Base-by-base conservation (phyloP, 2,797 vertebrate species). In the Paguma larvata region DNA sequence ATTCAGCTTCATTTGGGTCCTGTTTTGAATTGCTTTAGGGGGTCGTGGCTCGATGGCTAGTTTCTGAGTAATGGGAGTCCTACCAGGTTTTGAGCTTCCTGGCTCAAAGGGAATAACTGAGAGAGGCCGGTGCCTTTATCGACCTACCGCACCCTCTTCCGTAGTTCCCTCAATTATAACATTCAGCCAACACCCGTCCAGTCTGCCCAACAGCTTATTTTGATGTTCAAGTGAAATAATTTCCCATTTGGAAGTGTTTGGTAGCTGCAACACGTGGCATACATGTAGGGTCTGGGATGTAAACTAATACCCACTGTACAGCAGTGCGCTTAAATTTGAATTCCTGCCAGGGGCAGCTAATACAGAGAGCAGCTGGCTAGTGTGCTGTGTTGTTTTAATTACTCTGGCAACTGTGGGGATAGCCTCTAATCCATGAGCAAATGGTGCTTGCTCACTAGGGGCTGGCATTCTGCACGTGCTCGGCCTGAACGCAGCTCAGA, bases 311-410 rank as follows among this genome's bases (percentile, higher is more conserved):
- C 87, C 41, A 75, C 38, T 70, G 89, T 32, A 65, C 3, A 4
- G n/a, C 68, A 67, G 83, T 68, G n/a, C 18, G 44, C 78, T 97
- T 91, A 88, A 85, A 84, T 86, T 78, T 80, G 53, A 62, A 88
- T 85, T 94, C 51, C 78, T 91, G 25, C 92, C 84, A 93, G 79
- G 77, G 73, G 85, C 15, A 94, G 75, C 83, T 68, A 97, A 96
- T 91, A 87, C 0, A 89, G 91, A 95, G 88, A 93, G 93, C 95
- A 96, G 93, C 80, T 98, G 91, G 56, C 79, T 94, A 56, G 23
- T 89, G 48, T 88, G 83, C 65, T 68, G 32, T 75, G 85, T 32
- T 70, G 88, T 89, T 85, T 95, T 89, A 86, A 93, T 93, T 95
- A 94, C 79, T 82, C 89, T 92, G 87, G 85, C 89, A 95, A 63